Conservation (phyloP, 2,888 invertebrate genomes). For the Schrankia costaestrigalis region DNA sequence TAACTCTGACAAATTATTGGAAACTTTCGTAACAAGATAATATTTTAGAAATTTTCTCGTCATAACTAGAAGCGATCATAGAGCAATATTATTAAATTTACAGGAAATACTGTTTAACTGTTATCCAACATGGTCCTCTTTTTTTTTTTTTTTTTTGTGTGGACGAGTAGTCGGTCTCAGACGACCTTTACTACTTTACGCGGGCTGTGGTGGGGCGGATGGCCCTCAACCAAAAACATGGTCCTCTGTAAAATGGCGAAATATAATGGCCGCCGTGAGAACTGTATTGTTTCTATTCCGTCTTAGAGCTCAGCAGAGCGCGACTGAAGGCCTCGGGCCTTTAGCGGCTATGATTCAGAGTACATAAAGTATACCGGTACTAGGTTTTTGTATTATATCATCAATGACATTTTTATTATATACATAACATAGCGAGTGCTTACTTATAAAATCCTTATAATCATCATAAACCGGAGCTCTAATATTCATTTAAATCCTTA, state of each 20-base stretch:
- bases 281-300: constrained; percentile 61
- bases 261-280: constrained; percentile 53
- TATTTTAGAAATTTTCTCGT: constrained; percentile 10
- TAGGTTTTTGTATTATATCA: constrained; percentile 13
- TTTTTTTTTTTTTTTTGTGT: no score
- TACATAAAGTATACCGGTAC: constrained; percentile 5
- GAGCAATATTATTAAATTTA: constrained; percentile 19
- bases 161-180: no score
- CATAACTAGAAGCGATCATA: constrained; percentile 13
- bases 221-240: constrained; percentile 8
- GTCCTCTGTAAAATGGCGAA: constrained; percentile 40
- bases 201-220: constrained; percentile 23
- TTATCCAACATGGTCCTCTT: constrained; percentile 23
- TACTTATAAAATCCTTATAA: no score
- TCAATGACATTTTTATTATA: no score
- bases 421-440: no score
- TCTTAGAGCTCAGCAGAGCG: constrained; percentile 58
- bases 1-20: no score
- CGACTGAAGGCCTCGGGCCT: constrained; percentile 48
- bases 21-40: no score
- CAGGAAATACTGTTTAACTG: constrained; percentile 27
- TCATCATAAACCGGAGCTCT: no score
- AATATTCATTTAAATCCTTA: no score
- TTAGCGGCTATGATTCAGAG: constrained; percentile 47
- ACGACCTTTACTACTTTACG: no score